Evolutionary conservation across 2,888 invertebrate species (phyloP), one percentile per base, ranked within the genome.

Genomic region (Thysanoteuthis rhombus): DNA sequence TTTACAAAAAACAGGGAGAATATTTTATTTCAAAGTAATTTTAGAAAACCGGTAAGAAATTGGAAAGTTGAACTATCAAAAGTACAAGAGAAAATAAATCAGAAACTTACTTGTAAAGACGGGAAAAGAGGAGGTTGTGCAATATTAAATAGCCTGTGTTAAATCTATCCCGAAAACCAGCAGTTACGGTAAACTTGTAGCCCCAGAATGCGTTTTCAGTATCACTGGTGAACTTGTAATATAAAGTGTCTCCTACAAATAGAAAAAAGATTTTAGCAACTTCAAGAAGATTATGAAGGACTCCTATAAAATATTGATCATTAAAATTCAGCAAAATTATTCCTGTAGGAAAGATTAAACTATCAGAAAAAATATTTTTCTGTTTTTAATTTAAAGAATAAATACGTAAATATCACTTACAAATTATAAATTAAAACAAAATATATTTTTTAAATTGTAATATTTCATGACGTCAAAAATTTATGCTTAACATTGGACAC

Each of bases 121-220:
- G 94, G n/a, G 96, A 95, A 39, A 95, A 95, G 45, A 96, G 94
- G 93, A 96, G 95, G 93, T 95, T 95, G 93, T 96, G 95, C 12
- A 97, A 95, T 89, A 97, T 96, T 75, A 96, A 95, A 94, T 96
- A 96, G 42, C 97, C 97, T 1, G 97, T 97, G 94, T 96, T 96
- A 94, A 97, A 97, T 93, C 97, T 96, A 94, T 96, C 97, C 75
- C 96, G 94, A 39, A 95, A 95, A 32, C 96, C 96, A 36, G 96
- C 96, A 10, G 95, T 95, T 45, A 96, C 96, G 0, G 96, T 96
- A 94, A 96, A 96, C 95, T 96, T 96, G 95, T 96, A 96, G n/a
- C 96, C 96, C 96, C 96, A 96, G 93, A 94, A 94, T n/a, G 94
- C 89, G 38, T 58, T 94, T 36, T 95, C 95, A 89, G 95, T 94